These are phyloP conservation scores for Astropecten irregularis DNA, from an alignment of 53 echinoderm and acorn worm species.

Conservation along the genomic window DNA sequence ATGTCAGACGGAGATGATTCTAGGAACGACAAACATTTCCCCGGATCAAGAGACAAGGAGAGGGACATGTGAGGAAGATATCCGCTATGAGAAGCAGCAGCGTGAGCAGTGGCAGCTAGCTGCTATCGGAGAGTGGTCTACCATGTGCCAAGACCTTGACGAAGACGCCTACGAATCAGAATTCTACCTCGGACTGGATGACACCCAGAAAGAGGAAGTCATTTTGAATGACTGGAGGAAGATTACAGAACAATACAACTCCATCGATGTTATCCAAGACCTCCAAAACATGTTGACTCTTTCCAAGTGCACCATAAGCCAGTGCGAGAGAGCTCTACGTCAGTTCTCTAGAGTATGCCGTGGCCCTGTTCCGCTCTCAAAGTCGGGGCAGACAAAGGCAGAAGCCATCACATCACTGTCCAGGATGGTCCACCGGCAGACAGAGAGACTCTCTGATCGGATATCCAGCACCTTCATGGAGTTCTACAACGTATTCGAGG, in stretches of 20 bases:
- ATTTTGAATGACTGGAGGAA: background rate
- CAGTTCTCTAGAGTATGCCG: conserved; percentile 20
- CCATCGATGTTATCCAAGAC: background rate
- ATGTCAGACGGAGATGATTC: background rate
- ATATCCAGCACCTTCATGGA: background rate
- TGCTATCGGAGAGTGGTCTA: conserved; percentile 9
- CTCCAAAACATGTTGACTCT: background rate
- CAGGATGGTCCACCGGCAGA: background rate
- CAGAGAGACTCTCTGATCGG: background rate
- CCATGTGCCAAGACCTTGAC: background rate
- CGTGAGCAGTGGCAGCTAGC: conserved; percentile 18
- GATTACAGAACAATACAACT: background rate
- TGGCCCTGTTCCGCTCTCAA: conserved; percentile 2
- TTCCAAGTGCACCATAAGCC: background rate
- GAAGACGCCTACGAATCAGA: background rate
- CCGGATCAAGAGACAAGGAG: background rate
- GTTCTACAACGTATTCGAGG: background rate
- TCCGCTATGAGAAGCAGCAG: background rate
- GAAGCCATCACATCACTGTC: conserved; percentile 12
- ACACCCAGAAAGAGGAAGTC: background rate
- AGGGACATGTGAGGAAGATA: background rate
- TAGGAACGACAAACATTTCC: background rate
- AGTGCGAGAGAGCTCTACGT: conserved; percentile 2
- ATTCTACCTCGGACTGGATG: background rate
- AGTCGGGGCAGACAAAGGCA: conserved; percentile 12